Conservation (phyloP, 2,797 vertebrate species). For the Limosa lapponica region DNA sequence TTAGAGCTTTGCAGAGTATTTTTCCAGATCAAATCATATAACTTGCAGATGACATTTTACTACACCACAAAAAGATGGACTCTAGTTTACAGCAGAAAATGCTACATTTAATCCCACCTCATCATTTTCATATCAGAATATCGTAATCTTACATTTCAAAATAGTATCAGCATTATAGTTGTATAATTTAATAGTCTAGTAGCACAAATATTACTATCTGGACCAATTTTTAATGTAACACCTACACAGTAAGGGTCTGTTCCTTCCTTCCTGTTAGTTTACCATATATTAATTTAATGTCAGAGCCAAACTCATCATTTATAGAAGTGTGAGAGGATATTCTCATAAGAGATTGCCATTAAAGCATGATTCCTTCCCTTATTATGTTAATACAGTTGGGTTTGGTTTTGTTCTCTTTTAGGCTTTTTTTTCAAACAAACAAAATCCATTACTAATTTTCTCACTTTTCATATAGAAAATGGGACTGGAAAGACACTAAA, state of each 20-base stretch:
- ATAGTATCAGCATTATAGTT: neutral
- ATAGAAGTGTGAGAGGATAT: neutral
- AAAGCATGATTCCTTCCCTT: neutral
- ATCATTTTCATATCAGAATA: neutral
- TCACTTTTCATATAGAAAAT: neutral
- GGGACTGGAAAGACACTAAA: neutral
- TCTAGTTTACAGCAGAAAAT: neutral
- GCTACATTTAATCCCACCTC: neutral
- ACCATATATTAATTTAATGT: neutral
- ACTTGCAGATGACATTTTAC: neutral
- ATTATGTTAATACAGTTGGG: neutral
- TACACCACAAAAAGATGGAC: neutral
- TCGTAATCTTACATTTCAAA: neutral
- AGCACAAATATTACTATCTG: neutral
- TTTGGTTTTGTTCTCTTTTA: neutral
- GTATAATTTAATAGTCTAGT: neutral
- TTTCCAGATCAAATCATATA: neutral
- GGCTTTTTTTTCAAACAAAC: neutral
- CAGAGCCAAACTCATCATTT: neutral
- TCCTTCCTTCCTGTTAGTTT: neutral
- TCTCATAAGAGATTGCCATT: neutral
- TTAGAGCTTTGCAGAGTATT: neutral
- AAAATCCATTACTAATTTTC: neutral
- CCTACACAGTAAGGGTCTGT: neutral
- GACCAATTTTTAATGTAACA: neutral